These are phyloP conservation scores for Schizopygopsis malacanthus DNA, from an alignment of 2,797 vertebrate species.

Conservation along the genomic window DNA sequence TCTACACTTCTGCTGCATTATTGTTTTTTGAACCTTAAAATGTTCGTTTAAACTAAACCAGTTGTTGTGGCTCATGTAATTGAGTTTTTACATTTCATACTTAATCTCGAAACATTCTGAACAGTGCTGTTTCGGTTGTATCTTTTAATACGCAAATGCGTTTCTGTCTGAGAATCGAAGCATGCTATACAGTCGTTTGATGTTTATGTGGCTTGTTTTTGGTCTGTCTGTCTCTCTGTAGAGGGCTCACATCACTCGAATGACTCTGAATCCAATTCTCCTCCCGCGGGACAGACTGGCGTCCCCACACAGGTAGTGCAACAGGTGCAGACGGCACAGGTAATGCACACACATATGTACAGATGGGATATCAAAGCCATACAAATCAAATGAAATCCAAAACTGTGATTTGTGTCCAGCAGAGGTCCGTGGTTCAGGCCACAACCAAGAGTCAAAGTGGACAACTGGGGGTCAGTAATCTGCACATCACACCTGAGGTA, in stretches of 20 bases:
- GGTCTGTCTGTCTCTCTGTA: slow-evolving; percentile 58
- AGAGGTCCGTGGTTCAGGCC: slow-evolving; percentile 89
- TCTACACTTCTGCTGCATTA: not conserved
- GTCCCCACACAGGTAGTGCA: slow-evolving; percentile 90
- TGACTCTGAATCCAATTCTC: slow-evolving; percentile 87
- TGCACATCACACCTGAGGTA: slow-evolving; percentile 87
- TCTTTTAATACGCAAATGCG: not conserved
- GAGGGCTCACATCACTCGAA: slow-evolving; percentile 87
- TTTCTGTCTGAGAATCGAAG: not conserved
- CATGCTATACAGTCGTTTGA: not conserved
- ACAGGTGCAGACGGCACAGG: slow-evolving; percentile 86
- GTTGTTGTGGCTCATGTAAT: not conserved
- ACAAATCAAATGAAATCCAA: not conserved
- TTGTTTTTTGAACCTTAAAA: not conserved
- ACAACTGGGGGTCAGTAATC: slow-evolving; percentile 78
- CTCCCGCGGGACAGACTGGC: slow-evolving; percentile 76
- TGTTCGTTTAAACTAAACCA: not conserved
- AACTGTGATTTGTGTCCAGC: slow-evolving; percentile 55
- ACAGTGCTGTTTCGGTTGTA: too few relatives aligned
- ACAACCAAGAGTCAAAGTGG: slow-evolving; percentile 79
- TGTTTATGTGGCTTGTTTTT: not conserved
- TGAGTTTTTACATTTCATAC: not conserved
- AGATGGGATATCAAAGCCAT: not conserved
- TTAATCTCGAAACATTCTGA: not conserved
- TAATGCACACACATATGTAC: slow-evolving; percentile 63